A percentile compares a stretch with the other conserved stretches of the same genome.
Conservation (phyloP, 2,888 invertebrate species). For the Rapana venosa region DNA sequence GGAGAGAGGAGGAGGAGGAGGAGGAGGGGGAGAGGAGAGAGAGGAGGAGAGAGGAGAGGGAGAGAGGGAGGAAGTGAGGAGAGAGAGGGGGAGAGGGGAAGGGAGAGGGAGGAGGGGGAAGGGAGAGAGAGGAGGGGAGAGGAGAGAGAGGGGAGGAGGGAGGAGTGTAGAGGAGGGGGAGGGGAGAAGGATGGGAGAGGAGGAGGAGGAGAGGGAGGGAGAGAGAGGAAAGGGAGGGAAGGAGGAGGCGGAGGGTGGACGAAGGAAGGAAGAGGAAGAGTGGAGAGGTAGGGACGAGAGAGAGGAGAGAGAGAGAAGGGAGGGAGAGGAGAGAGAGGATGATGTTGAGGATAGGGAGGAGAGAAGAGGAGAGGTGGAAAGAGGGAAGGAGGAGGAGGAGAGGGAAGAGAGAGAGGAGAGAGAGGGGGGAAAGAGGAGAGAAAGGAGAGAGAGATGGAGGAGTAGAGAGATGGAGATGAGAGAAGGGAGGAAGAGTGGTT, state of each 20-base stretch:
- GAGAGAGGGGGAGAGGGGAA: neutral
- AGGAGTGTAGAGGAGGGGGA: neutral
- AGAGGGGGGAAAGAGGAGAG: slow-evolving; percentile 5
- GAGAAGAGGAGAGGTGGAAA: neutral
- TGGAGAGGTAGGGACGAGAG: neutral
- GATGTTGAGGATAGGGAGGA: neutral
- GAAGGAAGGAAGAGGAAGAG: neutral
- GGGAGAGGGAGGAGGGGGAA: neutral
- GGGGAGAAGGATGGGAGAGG: neutral
- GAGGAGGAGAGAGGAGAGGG: neutral
- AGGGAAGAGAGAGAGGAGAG: neutral
- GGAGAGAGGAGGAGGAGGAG: neutral
- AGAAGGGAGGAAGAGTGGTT: neutral
- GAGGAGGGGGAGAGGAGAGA: neutral
- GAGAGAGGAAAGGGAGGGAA: neutral
- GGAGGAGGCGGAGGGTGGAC: neutral
- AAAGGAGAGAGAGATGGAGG: neutral
- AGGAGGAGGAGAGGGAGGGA: neutral
- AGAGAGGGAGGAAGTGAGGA: neutral
- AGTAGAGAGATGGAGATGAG: neutral
- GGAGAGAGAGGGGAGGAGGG: neutral
- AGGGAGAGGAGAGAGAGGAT: neutral
- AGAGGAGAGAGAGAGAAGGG: neutral
- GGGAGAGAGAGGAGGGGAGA: neutral
- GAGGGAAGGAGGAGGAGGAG: neutral